These are phyloP conservation scores for Trichacis sp. DNA, from an alignment of 2,888 invertebrate genomes.

Conservation along the genomic window DNA sequence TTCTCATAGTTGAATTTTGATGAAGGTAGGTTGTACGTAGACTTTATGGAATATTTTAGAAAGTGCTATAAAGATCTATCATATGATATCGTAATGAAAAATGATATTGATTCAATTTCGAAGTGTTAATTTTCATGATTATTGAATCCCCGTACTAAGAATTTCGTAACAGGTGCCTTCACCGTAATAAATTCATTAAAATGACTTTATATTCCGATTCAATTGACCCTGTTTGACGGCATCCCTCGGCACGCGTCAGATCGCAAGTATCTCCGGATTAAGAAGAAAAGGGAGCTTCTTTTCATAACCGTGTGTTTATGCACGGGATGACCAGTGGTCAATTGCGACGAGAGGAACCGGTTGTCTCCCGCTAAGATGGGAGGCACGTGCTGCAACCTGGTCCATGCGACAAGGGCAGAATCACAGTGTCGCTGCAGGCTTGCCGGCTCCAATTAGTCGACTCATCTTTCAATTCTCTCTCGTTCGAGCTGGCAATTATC, in stretches of 20 bases:
- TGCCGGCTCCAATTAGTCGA: neutral
- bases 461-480: neutral
- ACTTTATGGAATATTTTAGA: too few species aligned
- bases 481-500: neutral
- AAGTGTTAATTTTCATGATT: too few species aligned
- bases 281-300: conserved; percentile 51
- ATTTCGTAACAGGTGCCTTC: too few species aligned
- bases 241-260: conserved; percentile 26
- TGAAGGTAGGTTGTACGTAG: too few species aligned
- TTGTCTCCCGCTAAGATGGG: conserved; percentile 52
- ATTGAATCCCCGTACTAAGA: too few species aligned
- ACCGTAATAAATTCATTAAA: too few species aligned
- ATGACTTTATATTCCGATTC: too few species aligned
- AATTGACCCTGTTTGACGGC: too few species aligned
- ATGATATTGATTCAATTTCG: too few species aligned
- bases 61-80: too few species aligned
- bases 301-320: conserved; percentile 37
- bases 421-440: neutral
- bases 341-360: conserved; percentile 56
- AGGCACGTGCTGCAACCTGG: conserved; percentile 46
- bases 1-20: too few species aligned
- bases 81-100: too few species aligned
- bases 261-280: conserved; percentile 56
- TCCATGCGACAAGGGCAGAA: conserved; percentile 26
- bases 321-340: conserved; percentile 57